A percentile compares a stretch with the other conserved stretches of the same genome.
These are phyloP conservation scores for Mythimna ferrago DNA, from an alignment of 2,888 invertebrate genomes.

Conservation along the genomic window DNA sequence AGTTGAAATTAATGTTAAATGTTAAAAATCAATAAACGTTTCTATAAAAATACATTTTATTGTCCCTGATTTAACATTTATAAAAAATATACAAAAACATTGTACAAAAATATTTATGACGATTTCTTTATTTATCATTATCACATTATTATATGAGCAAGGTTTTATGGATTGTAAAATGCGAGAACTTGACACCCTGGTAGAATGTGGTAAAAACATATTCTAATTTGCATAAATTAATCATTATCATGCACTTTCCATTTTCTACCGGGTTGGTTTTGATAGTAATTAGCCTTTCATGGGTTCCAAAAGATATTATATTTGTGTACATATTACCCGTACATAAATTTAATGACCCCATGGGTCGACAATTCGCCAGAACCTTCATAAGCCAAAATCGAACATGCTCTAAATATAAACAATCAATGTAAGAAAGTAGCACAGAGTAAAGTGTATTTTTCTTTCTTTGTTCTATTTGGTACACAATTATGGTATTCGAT, in stretches of 20 bases:
- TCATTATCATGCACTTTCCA: slow-evolving; percentile 25
- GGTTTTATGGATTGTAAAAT: slow-evolving; percentile 48
- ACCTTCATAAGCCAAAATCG: background rate
- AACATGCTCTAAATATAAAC: background rate
- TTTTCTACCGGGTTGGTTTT: background rate
- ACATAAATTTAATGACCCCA: too few relatives aligned
- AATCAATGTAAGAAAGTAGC: background rate
- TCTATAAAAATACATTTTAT: slow-evolving; percentile 80
- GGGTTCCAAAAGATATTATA: slow-evolving; percentile 5
- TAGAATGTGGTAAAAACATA: slow-evolving; percentile 37
- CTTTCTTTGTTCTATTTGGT: background rate
- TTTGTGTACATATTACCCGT: background rate
- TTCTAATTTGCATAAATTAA: slow-evolving; percentile 18
- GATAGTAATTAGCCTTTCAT: background rate
- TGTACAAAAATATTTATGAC: slow-evolving; percentile 80
- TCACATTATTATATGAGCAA: slow-evolving; percentile 69
- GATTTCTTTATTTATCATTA: slow-evolving; percentile 65
- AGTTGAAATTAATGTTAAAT: too few relatives aligned
- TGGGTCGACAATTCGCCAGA: background rate
- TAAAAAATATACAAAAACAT: slow-evolving; percentile 78
- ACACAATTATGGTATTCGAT: background rate
- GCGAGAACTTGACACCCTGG: slow-evolving; percentile 27
- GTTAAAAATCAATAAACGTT: background rate
- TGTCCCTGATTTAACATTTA: slow-evolving; percentile 79
- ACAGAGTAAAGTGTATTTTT: background rate